Evolutionary conservation across 2,888 invertebrate species (phyloP).

Genomic region (Phymatocera aterrima): DNA sequence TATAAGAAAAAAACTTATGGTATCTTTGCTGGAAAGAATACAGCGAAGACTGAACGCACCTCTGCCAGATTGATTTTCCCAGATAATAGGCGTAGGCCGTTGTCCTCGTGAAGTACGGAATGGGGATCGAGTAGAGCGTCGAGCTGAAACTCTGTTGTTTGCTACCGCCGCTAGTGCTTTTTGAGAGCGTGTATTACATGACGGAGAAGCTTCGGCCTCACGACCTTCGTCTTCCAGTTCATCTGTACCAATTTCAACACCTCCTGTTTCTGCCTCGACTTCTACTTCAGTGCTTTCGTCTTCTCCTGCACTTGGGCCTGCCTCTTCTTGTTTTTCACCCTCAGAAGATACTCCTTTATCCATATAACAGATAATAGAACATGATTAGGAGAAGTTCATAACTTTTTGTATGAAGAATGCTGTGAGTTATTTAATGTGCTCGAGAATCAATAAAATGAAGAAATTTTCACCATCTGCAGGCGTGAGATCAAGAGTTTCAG

Average conservation of each 20-base stretch:
- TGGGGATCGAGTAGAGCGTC: conserved; percentile 68
- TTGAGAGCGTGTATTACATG: conserved; percentile 77
- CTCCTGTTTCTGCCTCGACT: conserved; percentile 66
- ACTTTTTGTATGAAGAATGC: background rate
- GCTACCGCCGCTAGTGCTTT: conserved; percentile 58
- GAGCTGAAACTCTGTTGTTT: conserved; percentile 61
- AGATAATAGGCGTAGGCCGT: conserved; percentile 81
- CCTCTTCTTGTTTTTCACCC: conserved; percentile 77
- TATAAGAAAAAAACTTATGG: background rate
- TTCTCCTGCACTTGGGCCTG: conserved; percentile 61
- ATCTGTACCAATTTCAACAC: conserved; percentile 72
- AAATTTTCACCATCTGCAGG: conserved; percentile 64
- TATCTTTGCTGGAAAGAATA: background rate
- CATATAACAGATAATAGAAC: conserved; percentile 52
- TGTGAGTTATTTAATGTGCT: background rate
- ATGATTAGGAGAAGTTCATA: background rate
- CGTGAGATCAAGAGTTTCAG: conserved; percentile 64
- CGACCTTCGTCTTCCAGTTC: conserved; percentile 82
- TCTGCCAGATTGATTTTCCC: conserved; percentile 74
- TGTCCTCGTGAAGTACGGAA: conserved; percentile 70
- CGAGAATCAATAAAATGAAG: too few relatives aligned
- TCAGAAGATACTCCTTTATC: conserved; percentile 79
- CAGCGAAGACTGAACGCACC: conserved; percentile 53
- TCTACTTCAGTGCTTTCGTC: conserved; percentile 66
- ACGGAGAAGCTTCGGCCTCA: conserved; percentile 87